phyloP scores from a whole-genome alignment of 1,140 invertebrate species.

The Mamestra configurata region DNA sequence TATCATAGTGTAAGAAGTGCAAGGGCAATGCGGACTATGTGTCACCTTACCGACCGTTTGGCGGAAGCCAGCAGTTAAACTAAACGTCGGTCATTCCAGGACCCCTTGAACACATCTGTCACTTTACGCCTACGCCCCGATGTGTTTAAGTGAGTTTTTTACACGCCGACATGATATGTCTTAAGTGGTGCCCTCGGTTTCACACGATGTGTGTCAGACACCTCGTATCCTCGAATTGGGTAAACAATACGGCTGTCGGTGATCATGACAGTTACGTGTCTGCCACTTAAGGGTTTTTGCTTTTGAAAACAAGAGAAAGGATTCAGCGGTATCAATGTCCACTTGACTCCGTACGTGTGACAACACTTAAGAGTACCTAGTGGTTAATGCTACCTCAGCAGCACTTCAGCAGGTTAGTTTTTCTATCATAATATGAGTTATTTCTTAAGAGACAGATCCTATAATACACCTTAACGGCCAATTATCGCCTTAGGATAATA shows the following conservation, averaged over 20 bases:
- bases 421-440: not conserved
- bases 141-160: slow-evolving; percentile 70
- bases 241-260: slow-evolving; percentile 62
- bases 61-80: slow-evolving; percentile 83
- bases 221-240: slow-evolving; percentile 60
- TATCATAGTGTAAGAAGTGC: slow-evolving; percentile 25
- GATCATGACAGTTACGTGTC: slow-evolving; percentile 43
- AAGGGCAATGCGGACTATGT: slow-evolving; percentile 58
- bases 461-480: not conserved
- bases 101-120: slow-evolving; percentile 67
- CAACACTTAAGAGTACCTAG: not conserved
- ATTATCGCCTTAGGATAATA: not conserved
- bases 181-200: slow-evolving; percentile 75
- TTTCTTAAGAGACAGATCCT: not conserved
- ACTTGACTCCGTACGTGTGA: not conserved
- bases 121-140: slow-evolving; percentile 71
- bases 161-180: slow-evolving; percentile 65
- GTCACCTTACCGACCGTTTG: slow-evolving; percentile 66
- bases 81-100: slow-evolving; percentile 78
- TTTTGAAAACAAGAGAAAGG: slow-evolving; percentile 10
- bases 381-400: not conserved
- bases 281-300: not conserved
- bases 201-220: slow-evolving; percentile 68
- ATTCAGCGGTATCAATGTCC: not conserved
- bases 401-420: not conserved